Evolutionary conservation across 2,113 vertebrate genomes (phyloP), one percentile per base, ranked within the genome.

Genomic region (Tetraodon nigroviridis): DNA sequence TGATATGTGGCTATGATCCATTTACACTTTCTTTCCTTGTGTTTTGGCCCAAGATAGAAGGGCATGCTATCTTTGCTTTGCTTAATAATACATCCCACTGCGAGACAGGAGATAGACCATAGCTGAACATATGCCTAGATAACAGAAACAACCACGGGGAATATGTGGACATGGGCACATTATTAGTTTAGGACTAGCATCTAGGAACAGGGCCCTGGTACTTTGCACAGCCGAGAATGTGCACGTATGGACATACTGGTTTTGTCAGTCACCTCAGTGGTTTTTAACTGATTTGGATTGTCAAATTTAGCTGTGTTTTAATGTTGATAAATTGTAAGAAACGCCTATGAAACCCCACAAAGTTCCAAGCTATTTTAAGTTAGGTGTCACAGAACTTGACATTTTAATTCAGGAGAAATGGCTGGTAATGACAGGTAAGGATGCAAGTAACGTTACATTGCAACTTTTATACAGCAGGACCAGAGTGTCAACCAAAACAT

Each of bases 401-500:
- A 50, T 51, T 21, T 32, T 6, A 21, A 48, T 48, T 41, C 22
- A 12, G 8, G 7, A 37, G 32, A 37, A 37, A 37, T 37, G 32
- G 32, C 32, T 37, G 32, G 8, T 37, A 37, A 37, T 37, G 32
- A 37, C 32, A 37, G 32, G 8, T 46, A 44, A 14, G 32, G 18
- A 18, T 17, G 17, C 45, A 55, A 32, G 19, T 15, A 1, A 2
- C 46, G n/a, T 45, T 42, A 54, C 21, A 64, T 45, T 58, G 21
- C 55, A 64, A 41, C 50, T 20, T 14, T 57, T 49, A 16, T 10
- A 64, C 63, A 47, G 49, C 15, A 58, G 49, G 57, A 60, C 44
- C 7, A 47, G 29, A 17, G 46, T 47, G 32, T 53, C 21, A 44
- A 74, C 59, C 44, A 67, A 67, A 69, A 73, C 59, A 60, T 16